These are phyloP conservation scores for Phainopepla nitens DNA, from an alignment of 2,113 vertebrate species.

Conservation along the genomic window DNA sequence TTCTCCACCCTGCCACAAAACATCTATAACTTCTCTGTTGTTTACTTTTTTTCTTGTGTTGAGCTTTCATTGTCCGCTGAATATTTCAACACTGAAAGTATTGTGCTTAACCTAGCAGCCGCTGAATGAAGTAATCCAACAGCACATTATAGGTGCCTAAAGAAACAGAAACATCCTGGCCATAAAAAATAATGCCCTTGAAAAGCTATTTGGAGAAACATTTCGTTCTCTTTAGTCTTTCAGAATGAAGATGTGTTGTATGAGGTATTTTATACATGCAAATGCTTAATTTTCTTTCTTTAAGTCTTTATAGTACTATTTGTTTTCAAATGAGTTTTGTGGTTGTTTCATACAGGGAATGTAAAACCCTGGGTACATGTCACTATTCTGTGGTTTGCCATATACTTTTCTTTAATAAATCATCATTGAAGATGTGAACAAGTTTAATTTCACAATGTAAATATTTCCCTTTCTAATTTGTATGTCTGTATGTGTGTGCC, in stretches of 20 bases:
- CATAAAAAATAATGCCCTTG: constrained; percentile 55
- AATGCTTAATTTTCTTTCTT: constrained; percentile 58
- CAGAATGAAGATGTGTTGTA: constrained; percentile 47
- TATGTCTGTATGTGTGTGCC: constrained; percentile 2
- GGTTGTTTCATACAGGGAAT: constrained; percentile 11
- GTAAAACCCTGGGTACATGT: not conserved
- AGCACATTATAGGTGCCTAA: constrained; percentile 35
- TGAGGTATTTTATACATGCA: constrained; percentile 61
- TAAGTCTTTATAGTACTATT: constrained; percentile 57
- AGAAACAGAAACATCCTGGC: constrained; percentile 50
- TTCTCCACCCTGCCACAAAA: not conserved
- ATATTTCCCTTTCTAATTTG: constrained; percentile 53
- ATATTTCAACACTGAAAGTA: not conserved
- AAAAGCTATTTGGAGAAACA: constrained; percentile 55
- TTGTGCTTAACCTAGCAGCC: constrained; percentile 6
- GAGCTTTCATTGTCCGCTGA: constrained; percentile 4
- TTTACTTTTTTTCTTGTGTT: not conserved
- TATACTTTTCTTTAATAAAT: constrained; percentile 46
- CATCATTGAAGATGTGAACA: constrained; percentile 34
- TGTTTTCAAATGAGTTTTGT: constrained; percentile 59
- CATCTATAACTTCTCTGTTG: not conserved
- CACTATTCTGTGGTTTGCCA: not conserved
- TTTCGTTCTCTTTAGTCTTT: constrained; percentile 39
- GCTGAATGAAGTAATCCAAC: not conserved
- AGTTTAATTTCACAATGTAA: constrained; percentile 39